Conservation (phyloP, 1,140 invertebrate species). For the Heliothis virescens region DNA sequence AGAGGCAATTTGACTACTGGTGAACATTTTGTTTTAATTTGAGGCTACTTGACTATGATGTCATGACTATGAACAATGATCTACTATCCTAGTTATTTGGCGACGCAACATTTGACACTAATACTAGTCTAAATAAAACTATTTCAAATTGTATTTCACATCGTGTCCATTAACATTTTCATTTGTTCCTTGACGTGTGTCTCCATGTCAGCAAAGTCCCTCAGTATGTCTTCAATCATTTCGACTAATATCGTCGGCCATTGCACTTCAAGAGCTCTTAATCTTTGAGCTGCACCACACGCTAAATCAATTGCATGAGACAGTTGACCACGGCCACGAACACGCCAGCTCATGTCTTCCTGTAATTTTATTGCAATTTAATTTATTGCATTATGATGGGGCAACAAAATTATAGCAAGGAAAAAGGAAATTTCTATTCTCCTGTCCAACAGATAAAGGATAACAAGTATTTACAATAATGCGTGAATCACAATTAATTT, state of each 20-base stretch:
- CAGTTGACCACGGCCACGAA: slow-evolving; percentile 90
- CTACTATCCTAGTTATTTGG: slow-evolving; percentile 21
- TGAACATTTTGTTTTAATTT: background rate
- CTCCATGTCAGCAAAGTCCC: slow-evolving; percentile 92
- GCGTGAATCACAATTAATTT: too few relatives aligned
- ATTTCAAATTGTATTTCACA: slow-evolving; percentile 22
- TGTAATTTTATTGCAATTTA: slow-evolving; percentile 62
- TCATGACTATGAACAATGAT: background rate
- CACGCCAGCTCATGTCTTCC: slow-evolving; percentile 90
- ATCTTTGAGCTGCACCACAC: slow-evolving; percentile 90
- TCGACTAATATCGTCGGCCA: slow-evolving; percentile 92
- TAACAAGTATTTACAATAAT: too few relatives aligned
- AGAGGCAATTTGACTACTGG: slow-evolving; percentile 9
- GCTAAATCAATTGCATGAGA: slow-evolving; percentile 90
- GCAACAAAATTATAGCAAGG: background rate
- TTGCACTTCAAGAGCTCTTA: slow-evolving; percentile 90
- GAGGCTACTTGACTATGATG: background rate
- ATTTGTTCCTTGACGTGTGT: slow-evolving; percentile 90
- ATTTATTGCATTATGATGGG: background rate
- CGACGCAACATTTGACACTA: slow-evolving; percentile 38
- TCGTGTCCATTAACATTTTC: slow-evolving; percentile 68
- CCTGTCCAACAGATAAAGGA: too few relatives aligned
- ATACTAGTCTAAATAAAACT: slow-evolving; percentile 35
- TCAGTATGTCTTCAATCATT: slow-evolving; percentile 91
- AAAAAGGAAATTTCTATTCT: too few relatives aligned